Conservation (phyloP, 2,113 vertebrate species). For the Brachypodius melanocephalos region DNA sequence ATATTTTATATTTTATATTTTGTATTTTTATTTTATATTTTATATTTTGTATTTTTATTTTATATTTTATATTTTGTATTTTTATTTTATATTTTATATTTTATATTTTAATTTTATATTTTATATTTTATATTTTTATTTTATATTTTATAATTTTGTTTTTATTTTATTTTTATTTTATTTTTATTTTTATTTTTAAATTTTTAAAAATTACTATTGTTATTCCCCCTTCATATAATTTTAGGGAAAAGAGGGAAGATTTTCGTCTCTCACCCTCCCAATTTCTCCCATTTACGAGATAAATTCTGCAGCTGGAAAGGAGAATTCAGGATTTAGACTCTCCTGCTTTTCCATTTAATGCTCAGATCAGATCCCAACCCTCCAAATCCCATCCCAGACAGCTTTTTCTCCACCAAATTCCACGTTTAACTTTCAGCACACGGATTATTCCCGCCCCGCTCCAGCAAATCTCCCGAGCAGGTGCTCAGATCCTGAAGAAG, state of each 20-base stretch:
- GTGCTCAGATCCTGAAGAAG: conserved; percentile 8
- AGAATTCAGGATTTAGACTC: accelerated
- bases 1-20: too few relatives aligned
- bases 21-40: too few relatives aligned
- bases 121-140: too few relatives aligned
- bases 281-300: too few relatives aligned
- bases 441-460: not conserved
- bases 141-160: not conserved
- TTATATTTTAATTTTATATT: too few relatives aligned
- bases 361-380: not conserved
- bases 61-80: too few relatives aligned
- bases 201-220: accelerated
- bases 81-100: too few relatives aligned
- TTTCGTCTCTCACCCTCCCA: not conserved
- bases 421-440: not conserved
- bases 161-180: not conserved
- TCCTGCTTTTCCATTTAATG: not conserved
- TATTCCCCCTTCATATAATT: accelerated
- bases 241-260: not conserved
- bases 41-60: too few relatives aligned
- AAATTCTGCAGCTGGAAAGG: not conserved
- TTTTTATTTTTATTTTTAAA: too few relatives aligned
- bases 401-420: not conserved
- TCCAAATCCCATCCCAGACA: not conserved
- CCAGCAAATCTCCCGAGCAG: conserved; percentile 4